These are phyloP conservation scores for Octomys mimax DNA, from an alignment of 2,797 vertebrate genomes.

Conservation along the genomic window DNA sequence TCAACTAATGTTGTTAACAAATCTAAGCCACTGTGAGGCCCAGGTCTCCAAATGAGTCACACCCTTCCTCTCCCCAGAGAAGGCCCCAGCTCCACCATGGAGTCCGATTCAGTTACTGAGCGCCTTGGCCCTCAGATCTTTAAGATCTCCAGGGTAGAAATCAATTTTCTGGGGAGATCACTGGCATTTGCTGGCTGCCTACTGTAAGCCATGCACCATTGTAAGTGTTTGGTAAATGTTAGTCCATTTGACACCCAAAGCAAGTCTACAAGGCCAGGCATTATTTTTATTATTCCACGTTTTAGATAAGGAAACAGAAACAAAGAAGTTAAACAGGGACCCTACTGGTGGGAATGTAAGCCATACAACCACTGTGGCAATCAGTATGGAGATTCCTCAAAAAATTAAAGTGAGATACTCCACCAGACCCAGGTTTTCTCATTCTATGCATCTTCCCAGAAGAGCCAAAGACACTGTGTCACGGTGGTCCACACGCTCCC, in stretches of 20 bases:
- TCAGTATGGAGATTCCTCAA: neutral
- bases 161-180: neutral
- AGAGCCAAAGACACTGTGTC: neutral
- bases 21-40: constrained; percentile 52
- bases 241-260: constrained; percentile 31
- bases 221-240: neutral
- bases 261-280: neutral
- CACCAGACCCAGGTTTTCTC: neutral
- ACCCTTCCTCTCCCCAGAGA: neutral
- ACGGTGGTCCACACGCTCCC: neutral
- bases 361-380: neutral
- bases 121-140: neutral
- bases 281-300: neutral
- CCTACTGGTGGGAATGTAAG: neutral
- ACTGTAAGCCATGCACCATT: neutral
- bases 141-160: constrained; percentile 15
- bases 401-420: neutral
- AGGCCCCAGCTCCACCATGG: neutral
- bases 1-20: constrained; percentile 61
- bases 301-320: constrained; percentile 21
- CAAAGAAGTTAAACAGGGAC: neutral
- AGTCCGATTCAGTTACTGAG: neutral
- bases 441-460: neutral
- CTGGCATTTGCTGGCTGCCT: neutral
- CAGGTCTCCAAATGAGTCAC: neutral